A percentile compares a stretch with the other conserved stretches of the same genome.
Conservation (phyloP, 2,113 vertebrate genomes). For the Morone saxatilis region DNA sequence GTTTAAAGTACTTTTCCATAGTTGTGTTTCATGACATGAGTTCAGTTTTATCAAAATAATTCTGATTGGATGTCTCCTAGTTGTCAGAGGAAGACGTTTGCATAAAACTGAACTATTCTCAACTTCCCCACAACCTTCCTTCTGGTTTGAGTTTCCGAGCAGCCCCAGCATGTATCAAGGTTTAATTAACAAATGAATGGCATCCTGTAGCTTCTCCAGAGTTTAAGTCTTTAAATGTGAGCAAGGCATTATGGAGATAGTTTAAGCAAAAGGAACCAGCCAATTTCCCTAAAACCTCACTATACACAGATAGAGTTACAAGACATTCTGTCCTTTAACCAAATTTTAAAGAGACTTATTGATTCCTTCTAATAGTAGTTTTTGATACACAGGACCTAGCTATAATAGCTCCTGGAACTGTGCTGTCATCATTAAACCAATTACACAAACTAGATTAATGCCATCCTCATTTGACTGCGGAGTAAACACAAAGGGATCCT, state of each 20-base stretch:
- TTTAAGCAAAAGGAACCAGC: too few species aligned
- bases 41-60: background rate
- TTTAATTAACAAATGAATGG: background rate
- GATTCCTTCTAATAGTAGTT: too few species aligned
- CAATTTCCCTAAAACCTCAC: background rate
- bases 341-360: background rate
- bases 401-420: background rate
- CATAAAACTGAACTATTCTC: too few species aligned
- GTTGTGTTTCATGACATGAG: background rate
- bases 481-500: background rate
- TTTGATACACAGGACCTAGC: too few species aligned
- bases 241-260: too few species aligned
- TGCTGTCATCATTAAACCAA: background rate
- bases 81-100: background rate
- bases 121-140: too few species aligned
- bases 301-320: too few species aligned
- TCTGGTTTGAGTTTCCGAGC: background rate
- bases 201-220: background rate
- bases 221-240: too few species aligned
- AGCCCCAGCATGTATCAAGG: background rate
- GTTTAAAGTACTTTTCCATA: too few species aligned
- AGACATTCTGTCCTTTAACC: too few species aligned
- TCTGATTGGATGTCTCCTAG: background rate
- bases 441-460: background rate
- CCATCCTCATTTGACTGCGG: background rate